Percentiles rank a stretch among this genome's conserved stretches.
Conservation (phyloP, 2,888 invertebrate genomes). For the Penaeus monodon region DNA sequence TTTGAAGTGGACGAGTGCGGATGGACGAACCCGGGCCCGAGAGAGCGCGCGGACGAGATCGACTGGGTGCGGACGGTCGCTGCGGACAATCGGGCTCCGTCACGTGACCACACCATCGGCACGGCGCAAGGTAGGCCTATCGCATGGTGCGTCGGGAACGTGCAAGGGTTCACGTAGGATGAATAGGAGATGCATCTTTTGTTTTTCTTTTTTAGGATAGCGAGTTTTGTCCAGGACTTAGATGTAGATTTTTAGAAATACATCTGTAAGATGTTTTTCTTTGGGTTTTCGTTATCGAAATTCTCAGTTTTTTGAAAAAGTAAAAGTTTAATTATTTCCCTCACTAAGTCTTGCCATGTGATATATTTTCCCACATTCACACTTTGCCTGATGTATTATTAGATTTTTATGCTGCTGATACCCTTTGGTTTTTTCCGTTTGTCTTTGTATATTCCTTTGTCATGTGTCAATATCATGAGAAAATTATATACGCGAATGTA, state of each 20-base stretch:
- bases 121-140: slow-evolving; percentile 69
- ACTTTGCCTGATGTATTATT: too few relatives aligned
- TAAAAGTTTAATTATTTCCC: too few relatives aligned
- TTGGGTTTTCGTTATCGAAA: too few relatives aligned
- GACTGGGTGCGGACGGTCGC: slow-evolving; percentile 72
- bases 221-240: neutral
- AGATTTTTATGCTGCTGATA: neutral
- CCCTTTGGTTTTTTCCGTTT: neutral
- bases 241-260: too few relatives aligned
- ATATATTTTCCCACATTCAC: too few relatives aligned
- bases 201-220: too few relatives aligned
- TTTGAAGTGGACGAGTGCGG: slow-evolving; percentile 76
- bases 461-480: too few relatives aligned
- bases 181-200: too few relatives aligned
- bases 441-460: neutral
- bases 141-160: neutral
- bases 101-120: slow-evolving; percentile 70
- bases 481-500: too few relatives aligned
- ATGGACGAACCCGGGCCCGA: slow-evolving; percentile 72
- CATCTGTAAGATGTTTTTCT: too few relatives aligned
- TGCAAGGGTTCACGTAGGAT: neutral
- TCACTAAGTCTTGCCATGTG: too few relatives aligned
- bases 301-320: too few relatives aligned
- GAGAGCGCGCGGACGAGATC: slow-evolving; percentile 71
- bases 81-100: slow-evolving; percentile 69